Evolutionary conservation across 2,113 vertebrate species (phyloP).

Genomic region (Gymnorhina tibicen): DNA sequence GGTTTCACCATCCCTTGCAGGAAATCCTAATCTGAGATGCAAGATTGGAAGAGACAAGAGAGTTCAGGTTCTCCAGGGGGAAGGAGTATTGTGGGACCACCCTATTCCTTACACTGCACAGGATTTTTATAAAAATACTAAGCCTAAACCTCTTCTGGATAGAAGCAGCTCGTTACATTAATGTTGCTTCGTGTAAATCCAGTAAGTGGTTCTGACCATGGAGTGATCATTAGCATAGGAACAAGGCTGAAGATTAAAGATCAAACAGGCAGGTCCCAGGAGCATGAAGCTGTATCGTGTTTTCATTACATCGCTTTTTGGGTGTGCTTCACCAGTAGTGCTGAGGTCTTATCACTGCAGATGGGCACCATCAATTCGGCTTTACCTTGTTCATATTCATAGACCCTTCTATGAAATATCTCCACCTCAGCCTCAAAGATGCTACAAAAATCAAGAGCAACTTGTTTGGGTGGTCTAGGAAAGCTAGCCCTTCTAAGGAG

Average conservation of each 20-base stretch:
- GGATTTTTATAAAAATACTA: background rate
- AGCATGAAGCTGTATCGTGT: rapidly evolving
- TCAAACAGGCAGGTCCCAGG: background rate
- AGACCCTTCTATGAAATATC: background rate
- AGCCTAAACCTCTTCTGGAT: background rate
- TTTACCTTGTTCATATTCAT: background rate
- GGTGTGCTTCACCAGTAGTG: background rate
- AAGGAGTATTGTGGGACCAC: background rate
- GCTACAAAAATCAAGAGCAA: background rate
- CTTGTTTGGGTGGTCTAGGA: background rate
- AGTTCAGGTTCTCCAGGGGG: background rate
- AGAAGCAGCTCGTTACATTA: background rate
- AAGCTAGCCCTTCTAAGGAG: background rate
- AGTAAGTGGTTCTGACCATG: background rate
- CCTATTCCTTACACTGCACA: background rate
- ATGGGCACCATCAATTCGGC: background rate
- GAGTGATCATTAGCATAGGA: background rate
- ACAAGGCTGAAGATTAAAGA: background rate
- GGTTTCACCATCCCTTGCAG: background rate
- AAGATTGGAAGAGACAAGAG: background rate
- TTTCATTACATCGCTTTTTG: background rate
- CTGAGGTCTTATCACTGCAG: background rate
- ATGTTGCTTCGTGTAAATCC: background rate
- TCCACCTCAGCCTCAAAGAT: background rate
- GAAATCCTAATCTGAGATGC: background rate